These are phyloP conservation scores for Xyrauchen texanus DNA, from an alignment of 2,113 vertebrate genomes.

Conservation along the genomic window DNA sequence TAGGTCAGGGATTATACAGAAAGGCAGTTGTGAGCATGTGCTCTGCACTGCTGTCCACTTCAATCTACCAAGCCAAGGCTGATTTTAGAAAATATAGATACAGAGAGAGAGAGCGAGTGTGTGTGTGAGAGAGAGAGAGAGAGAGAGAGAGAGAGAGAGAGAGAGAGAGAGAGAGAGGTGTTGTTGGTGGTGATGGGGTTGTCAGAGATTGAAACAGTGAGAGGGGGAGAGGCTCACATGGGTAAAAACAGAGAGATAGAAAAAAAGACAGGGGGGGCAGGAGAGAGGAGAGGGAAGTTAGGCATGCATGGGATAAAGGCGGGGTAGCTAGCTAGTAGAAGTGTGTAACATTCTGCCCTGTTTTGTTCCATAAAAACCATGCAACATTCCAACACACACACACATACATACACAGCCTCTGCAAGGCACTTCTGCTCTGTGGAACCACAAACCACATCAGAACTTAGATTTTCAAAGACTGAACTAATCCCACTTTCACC, in stretches of 20 bases:
- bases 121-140: no score
- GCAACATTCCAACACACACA: conserved; percentile 52
- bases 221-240: conserved; percentile 1
- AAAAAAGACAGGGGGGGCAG: no score
- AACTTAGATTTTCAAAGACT: conserved; percentile 35
- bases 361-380: conserved; percentile 26
- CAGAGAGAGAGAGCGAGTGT: conserved; percentile 1
- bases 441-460: conserved; percentile 38
- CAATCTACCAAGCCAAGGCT: conserved; percentile 50
- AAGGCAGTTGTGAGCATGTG: conserved; percentile 34
- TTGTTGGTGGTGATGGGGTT: background rate
- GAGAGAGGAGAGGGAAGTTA: conserved; percentile 19
- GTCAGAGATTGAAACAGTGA: background rate
- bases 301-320: conserved; percentile 14
- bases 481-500: conserved; percentile 44
- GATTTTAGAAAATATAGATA: conserved; percentile 49
- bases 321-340: conserved; percentile 4
- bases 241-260: conserved; percentile 11
- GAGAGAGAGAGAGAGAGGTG: background rate
- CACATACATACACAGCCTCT: conserved; percentile 15
- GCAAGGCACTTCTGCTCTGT: conserved; percentile 18
- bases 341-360: no score
- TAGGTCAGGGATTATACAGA: conserved; percentile 48
- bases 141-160: no score
- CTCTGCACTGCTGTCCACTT: conserved; percentile 41